Percentiles rank a stretch among this genome's conserved stretches.
Evolutionary conservation across 2,797 vertebrate species (phyloP).

Genomic region (Coregonus suidteri): DNA sequence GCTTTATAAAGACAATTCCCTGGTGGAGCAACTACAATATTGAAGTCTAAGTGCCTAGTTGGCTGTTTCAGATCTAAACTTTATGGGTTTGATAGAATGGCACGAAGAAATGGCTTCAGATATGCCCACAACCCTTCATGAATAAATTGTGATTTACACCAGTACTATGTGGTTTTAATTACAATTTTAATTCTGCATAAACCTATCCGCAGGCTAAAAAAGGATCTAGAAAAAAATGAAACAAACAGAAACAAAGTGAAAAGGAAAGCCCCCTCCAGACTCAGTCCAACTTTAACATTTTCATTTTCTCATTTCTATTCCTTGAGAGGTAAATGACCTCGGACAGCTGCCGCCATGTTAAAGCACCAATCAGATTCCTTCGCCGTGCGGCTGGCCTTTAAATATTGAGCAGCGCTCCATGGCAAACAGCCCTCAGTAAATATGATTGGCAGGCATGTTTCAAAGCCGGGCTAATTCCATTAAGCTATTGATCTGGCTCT

Average conservation of each 20-base stretch:
- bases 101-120: not conserved
- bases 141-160: conserved; percentile 5
- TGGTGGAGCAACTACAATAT: not conserved
- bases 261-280: not conserved
- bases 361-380: conserved; percentile 54
- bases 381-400: conserved; percentile 60
- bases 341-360: conserved; percentile 51
- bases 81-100: not conserved
- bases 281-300: conserved; percentile 41
- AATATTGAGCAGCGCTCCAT: conserved; percentile 67
- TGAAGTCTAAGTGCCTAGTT: not conserved
- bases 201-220: not conserved
- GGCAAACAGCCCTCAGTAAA: conserved; percentile 73
- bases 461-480: conserved; percentile 82
- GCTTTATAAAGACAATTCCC: not conserved
- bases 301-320: conserved; percentile 40
- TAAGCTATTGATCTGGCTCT: conserved; percentile 79
- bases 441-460: conserved; percentile 82
- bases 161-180: not conserved
- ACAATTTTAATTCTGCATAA: conserved; percentile 6
- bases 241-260: conserved; percentile 4
- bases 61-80: not conserved
- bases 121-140: not conserved
- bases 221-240: not conserved
- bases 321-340: conserved; percentile 44